These are phyloP conservation scores for Helicoverpa assulta DNA, from an alignment of 2,888 invertebrate genomes.

Conservation along the genomic window DNA sequence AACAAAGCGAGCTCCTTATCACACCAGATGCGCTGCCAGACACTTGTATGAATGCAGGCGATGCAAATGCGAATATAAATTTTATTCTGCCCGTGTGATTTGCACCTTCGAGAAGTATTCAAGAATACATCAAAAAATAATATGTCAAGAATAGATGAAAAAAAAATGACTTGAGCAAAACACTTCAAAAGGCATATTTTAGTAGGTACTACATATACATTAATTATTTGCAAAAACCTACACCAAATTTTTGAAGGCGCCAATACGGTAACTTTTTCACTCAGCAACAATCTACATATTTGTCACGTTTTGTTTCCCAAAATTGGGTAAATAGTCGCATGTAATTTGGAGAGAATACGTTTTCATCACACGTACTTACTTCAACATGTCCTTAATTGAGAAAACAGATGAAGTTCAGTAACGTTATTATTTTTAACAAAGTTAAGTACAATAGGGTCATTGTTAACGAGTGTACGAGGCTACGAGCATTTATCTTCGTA, in stretches of 20 bases:
- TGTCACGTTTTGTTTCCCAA: background rate
- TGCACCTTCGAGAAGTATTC: too few relatives aligned
- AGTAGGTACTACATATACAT: too few relatives aligned
- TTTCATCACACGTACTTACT: background rate
- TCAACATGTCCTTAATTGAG: background rate
- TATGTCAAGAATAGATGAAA: too few relatives aligned
- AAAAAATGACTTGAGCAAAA: too few relatives aligned
- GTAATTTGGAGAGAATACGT: background rate
- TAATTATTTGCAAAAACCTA: too few relatives aligned
- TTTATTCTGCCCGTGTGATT: too few relatives aligned
- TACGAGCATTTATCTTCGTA: background rate
- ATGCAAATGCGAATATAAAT: conserved; percentile 14
- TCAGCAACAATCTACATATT: too few relatives aligned
- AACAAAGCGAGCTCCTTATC: conserved; percentile 24
- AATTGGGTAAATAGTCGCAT: background rate
- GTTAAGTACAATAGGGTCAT: background rate
- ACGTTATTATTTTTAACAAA: conserved; percentile 1
- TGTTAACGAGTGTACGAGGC: background rate
- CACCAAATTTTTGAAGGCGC: too few relatives aligned
- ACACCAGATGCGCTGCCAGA: conserved; percentile 13
- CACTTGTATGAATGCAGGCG: background rate
- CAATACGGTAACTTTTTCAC: too few relatives aligned
- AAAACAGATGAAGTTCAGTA: background rate
- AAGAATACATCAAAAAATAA: too few relatives aligned
- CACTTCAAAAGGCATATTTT: too few relatives aligned